Base-by-base conservation (phyloP, 1,140 invertebrate genomes). In the Dryas iulia region DNA sequence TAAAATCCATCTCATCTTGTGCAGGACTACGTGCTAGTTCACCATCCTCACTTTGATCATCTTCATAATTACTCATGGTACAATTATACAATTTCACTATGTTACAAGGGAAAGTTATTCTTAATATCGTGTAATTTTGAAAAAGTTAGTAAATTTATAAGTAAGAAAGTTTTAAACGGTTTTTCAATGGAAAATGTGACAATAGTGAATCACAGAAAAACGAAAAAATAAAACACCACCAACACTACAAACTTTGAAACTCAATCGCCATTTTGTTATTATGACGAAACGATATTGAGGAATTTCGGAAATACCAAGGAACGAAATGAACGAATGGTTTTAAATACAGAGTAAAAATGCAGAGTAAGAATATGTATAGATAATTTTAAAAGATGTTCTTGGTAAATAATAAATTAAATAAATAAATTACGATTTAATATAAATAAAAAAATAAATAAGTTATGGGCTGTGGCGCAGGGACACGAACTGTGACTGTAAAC, bases 31-130 rank as follows among this genome's bases (percentile, higher is more conserved):
- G 94, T 64, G 94, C 93, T 79, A 95, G 92, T 92, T 95, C 95
- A 72, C 95, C 95, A 87, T 96, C 95, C 83, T 95, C 95, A 83
- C 95, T 95, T 91, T 95, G 94, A 82, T 95, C 95, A 81, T 95
- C 95, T 61, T 92, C 91, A 83, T 92, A 92, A 88, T 92, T 92
- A 82, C 90, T 92, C 92, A 92, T 92, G 69, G 69, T 87, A 73
- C 31, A 73, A 70, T 25, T 69, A 66, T 52, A 70, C 56, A 69
- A 73, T 54, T 65, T 77, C 53, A 67, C 53, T 57, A n/a, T n/a
- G 53, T 31, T 53, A 60, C 54, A 54, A 25, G 12, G 21, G 1
- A 54, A 25, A 54, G n/a, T 2, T 24, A 18, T 3, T 54, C 11
- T 24, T 25, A 23, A 54, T 18, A 23, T 24, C 11, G 23, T 54